phyloP scores from a whole-genome alignment of 2,888 invertebrate genomes.

The Carpatolechia fugitivella region DNA sequence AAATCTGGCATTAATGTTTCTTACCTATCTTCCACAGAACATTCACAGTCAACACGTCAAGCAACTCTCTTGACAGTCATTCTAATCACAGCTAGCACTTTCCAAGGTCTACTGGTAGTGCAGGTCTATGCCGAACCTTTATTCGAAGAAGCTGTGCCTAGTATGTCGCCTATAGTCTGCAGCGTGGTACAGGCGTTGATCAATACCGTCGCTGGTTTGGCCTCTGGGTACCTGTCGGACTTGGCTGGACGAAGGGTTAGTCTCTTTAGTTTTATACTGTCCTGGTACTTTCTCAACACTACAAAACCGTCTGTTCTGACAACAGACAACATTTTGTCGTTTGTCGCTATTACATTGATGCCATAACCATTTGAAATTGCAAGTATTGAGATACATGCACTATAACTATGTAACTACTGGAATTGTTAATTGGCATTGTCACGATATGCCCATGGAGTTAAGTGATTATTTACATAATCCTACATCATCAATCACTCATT shows the following conservation, averaged over 20 bases:
- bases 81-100: constrained; percentile 43
- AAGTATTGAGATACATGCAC: no score
- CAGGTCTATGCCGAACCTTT: constrained; percentile 60
- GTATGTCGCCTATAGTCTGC: constrained; percentile 45
- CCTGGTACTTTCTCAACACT: neutral
- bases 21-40: constrained; percentile 33
- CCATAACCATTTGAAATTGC: no score
- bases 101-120: constrained; percentile 55
- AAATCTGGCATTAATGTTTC: no score
- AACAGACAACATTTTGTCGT: no score
- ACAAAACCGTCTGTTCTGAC: no score
- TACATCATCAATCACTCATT: no score
- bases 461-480: no score
- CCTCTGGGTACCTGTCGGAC: constrained; percentile 52
- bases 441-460: no score
- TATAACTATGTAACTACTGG: no score
- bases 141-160: constrained; percentile 50
- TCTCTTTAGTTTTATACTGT: constrained; percentile 5
- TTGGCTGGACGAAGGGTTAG: constrained; percentile 52
- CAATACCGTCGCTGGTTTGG: constrained; percentile 38
- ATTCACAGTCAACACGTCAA: constrained; percentile 47
- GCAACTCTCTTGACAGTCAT: constrained; percentile 40
- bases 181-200: constrained; percentile 46
- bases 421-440: no score
- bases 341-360: no score